Percentiles rank a stretch among this genome's conserved stretches.
These are phyloP conservation scores for Zelleria hepariella DNA, from an alignment of 2,888 invertebrate genomes.

Conservation along the genomic window DNA sequence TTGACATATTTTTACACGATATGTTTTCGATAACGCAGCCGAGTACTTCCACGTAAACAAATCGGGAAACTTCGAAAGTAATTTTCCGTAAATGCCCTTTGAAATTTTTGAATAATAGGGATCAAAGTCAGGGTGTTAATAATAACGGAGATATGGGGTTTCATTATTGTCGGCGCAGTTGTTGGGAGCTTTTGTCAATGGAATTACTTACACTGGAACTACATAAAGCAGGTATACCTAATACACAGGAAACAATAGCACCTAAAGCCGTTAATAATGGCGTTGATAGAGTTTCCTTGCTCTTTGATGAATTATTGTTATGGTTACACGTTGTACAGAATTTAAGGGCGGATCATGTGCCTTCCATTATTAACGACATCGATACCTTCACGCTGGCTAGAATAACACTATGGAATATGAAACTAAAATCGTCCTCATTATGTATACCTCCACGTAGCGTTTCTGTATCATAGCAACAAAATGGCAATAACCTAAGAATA, in stretches of 20 bases:
- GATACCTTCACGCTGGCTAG: background rate
- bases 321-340: background rate
- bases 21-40: background rate
- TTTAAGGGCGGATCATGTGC: background rate
- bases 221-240: background rate
- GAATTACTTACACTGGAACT: background rate
- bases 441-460: too few relatives aligned
- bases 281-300: slow-evolving; percentile 2
- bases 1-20: background rate
- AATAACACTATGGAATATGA: background rate
- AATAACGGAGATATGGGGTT: slow-evolving; percentile 27
- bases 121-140: slow-evolving; percentile 26
- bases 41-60: slow-evolving; percentile 11
- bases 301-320: background rate
- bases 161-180: slow-evolving; percentile 24
- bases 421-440: background rate
- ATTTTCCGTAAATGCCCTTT: slow-evolving; percentile 19
- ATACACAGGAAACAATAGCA: background rate
- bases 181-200: slow-evolving; percentile 18
- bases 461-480: too few relatives aligned
- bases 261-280: background rate
- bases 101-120: slow-evolving; percentile 25
- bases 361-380: background rate
- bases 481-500: too few relatives aligned
- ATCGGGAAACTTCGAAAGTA: background rate